phyloP scores from a whole-genome alignment of 2,888 invertebrate species.

The Zygaena filipendulae region DNA sequence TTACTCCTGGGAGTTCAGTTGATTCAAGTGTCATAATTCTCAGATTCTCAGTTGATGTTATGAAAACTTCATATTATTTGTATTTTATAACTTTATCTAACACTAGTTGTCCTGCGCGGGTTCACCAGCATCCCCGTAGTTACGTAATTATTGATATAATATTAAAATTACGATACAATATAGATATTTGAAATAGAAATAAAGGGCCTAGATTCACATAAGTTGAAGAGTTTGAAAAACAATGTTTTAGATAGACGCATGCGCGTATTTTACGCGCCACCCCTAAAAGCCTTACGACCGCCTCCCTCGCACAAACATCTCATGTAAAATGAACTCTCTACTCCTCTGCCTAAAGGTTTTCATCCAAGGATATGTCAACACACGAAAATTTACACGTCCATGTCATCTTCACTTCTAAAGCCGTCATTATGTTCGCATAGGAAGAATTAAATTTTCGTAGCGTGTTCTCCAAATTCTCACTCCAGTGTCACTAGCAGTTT shows the following conservation, averaged over 20 bases:
- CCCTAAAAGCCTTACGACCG: slow-evolving; percentile 64
- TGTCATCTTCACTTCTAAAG: slow-evolving; percentile 55
- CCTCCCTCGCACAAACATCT: slow-evolving; percentile 41
- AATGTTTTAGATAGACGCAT: slow-evolving; percentile 42
- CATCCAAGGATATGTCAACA: slow-evolving; percentile 30
- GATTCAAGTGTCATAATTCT: no score
- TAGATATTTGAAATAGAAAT: no score
- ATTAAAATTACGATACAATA: no score
- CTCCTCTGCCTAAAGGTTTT: slow-evolving; percentile 35
- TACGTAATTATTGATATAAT: no score
- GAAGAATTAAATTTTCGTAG: slow-evolving; percentile 59
- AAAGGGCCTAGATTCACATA: no score
- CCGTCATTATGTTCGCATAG: slow-evolving; percentile 56
- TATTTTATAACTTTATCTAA: no score
- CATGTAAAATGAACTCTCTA: slow-evolving; percentile 52
- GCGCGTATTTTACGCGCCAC: slow-evolving; percentile 63
- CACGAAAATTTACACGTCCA: slow-evolving; percentile 37
- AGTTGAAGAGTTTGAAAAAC: no score
- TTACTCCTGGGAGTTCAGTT: no score
- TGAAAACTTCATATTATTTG: no score
- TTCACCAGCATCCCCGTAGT: no score
- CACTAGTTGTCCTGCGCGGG: no score
- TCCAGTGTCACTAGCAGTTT: slow-evolving; percentile 22
- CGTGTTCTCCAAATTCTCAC: slow-evolving; percentile 37
- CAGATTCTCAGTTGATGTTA: no score